Base-by-base conservation (phyloP, 2,888 invertebrate species). In the Ypsolopha scabrella region DNA sequence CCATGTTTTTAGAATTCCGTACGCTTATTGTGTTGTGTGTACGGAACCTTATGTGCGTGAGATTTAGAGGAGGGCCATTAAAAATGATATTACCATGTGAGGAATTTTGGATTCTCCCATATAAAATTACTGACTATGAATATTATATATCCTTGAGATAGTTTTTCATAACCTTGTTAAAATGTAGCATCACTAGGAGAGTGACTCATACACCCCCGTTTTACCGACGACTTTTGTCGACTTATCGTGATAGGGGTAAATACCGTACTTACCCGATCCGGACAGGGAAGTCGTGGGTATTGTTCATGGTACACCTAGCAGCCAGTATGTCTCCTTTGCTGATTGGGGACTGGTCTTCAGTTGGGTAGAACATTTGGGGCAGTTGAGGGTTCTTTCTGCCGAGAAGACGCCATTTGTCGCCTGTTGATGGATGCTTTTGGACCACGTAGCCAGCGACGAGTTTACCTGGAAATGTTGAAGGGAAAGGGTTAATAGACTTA, bases 321-420 rank as follows among this genome's bases (percentile, higher is more conserved):
- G 97, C 97, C 55, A 97, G 68, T 52, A 89, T 88, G 72, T 97
- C 96, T 0, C 93, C 93, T 51, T 79, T 75, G 1, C 67, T 60
- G 41, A 96, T 91, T 0, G 93, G 89, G 0, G 90, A 81, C 1
- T 75, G 78, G 60, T 90, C 88, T 38, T 82, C 81, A 0, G 95
- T 90, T 0, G 95, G 94, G 76, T 97, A 98, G 85, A 98, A 98
- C 97, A 97, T 97, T 83, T 98, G 95, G 0, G 98, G 96, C 11
- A 93, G 90, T 61, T 95, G 88, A 0, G 98, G 98, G 80, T 96
- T 88, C 59, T 93, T 89, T 80, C 94, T 94, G 35, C 98, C 98
- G 50, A 98, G 83, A 52, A 95, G 80, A 6, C 89, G 89, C 98
- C 97, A 98, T 10, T 89, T 75, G 62, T 94, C 91, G 35, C 88